Percentiles rank a stretch among this genome's conserved stretches.
Evolutionary conservation across 2,888 invertebrate species (phyloP).

Genomic region (Allygus modestus): DNA sequence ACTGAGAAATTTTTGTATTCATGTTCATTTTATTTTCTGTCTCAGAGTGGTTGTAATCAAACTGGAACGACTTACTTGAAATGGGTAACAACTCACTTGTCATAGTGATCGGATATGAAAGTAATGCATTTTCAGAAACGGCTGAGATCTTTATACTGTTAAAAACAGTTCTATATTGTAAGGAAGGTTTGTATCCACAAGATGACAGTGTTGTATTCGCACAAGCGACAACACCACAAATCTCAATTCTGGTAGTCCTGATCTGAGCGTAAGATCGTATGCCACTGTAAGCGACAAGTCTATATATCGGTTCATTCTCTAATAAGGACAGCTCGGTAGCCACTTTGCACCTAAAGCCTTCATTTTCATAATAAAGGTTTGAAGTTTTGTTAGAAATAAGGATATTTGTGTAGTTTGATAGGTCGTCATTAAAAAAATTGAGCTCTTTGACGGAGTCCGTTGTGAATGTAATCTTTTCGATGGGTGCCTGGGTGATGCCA

Average conservation of each 20-base stretch:
- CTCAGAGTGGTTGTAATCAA: not conserved
- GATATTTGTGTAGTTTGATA: conserved; percentile 30
- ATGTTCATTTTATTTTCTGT: not conserved
- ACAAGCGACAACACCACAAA: conserved; percentile 73
- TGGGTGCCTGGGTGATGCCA: conserved; percentile 56
- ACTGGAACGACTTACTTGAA: conserved; percentile 52
- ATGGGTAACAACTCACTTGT: not conserved
- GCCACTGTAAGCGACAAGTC: conserved; percentile 72
- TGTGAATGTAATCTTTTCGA: conserved; percentile 16
- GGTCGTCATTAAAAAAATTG: conserved; percentile 30
- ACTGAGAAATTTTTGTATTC: not conserved
- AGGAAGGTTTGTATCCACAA: conserved; percentile 69
- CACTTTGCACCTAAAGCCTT: conserved; percentile 71
- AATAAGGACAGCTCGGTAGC: conserved; percentile 65
- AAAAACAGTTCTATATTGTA: not conserved
- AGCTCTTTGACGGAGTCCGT: conserved; percentile 28
- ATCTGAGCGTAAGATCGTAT: conserved; percentile 67
- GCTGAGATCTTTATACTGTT: conserved; percentile 2
- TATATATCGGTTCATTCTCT: conserved; percentile 70
- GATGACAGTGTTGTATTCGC: conserved; percentile 70
- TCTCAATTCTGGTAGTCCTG: conserved; percentile 69
- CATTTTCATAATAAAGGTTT: conserved; percentile 68
- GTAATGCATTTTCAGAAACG: not conserved
- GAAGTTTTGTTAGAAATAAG: conserved; percentile 21
- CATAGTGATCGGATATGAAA: conserved; percentile 40